phyloP scores from a whole-genome alignment of 1,140 invertebrate genomes.

The Drosophila virilis region DNA sequence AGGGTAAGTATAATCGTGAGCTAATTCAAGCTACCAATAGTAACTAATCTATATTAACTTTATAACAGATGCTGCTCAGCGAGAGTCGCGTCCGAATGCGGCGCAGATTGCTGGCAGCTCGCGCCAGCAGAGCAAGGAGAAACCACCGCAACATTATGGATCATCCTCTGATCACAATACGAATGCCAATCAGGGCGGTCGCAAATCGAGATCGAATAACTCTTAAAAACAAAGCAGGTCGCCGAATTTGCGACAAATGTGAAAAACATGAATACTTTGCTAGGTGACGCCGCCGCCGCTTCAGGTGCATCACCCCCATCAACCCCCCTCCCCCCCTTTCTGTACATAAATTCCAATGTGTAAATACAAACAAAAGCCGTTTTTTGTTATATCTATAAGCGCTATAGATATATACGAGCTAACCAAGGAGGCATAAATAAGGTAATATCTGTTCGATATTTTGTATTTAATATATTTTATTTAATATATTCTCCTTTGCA shows the following conservation, averaged over 20 bases:
- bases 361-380: constrained; percentile 65
- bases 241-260: constrained; percentile 48
- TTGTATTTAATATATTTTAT: neutral
- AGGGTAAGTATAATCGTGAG: constrained; percentile 39
- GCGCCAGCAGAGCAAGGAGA: constrained; percentile 72
- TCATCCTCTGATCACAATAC: constrained; percentile 58
- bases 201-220: constrained; percentile 70
- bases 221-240: constrained; percentile 57
- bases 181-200: constrained; percentile 58
- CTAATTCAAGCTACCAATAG: neutral
- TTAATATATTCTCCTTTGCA: constrained; percentile 5
- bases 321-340: constrained; percentile 1
- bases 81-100: constrained; percentile 58
- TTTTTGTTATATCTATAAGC: constrained; percentile 77
- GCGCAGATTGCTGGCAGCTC: constrained; percentile 39
- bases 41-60: neutral
- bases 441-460: constrained; percentile 24
- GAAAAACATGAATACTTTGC: constrained; percentile 29
- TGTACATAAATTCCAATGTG: constrained; percentile 80
- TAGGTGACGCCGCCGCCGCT: constrained; percentile 11
- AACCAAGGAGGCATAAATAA: constrained; percentile 76
- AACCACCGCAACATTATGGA: constrained; percentile 46
- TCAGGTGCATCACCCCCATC: constrained; percentile 6
- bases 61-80: constrained; percentile 44
- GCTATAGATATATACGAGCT: constrained; percentile 71